Percentiles rank a stretch among this genome's conserved stretches.
These are phyloP conservation scores for Varanus salvator DNA, from an alignment of 2,113 vertebrate species.

Conservation along the genomic window DNA sequence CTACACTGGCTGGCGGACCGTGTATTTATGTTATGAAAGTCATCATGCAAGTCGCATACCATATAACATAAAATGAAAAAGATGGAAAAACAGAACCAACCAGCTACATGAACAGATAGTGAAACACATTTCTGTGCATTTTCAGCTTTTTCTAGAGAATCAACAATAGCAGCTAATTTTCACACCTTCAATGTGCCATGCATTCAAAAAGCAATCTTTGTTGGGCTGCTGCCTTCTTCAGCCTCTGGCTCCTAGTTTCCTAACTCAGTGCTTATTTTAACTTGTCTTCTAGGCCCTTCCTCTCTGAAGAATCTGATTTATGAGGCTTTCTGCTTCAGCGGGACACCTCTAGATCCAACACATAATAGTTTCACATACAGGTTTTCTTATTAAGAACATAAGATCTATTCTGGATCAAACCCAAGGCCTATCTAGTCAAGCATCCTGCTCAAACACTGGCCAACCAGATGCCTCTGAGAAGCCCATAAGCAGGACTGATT, in stretches of 20 bases:
- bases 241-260: background rate
- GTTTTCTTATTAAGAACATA: background rate
- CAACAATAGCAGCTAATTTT: background rate
- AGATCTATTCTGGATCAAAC: background rate
- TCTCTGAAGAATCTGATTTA: background rate
- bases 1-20: background rate
- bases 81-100: background rate
- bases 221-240: background rate
- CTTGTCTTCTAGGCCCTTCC: background rate
- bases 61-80: background rate
- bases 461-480: background rate
- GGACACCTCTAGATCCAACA: background rate
- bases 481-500: background rate
- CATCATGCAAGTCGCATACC: background rate
- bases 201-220: background rate
- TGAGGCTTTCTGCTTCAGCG: background rate
- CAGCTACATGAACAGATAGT: background rate
- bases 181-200: background rate
- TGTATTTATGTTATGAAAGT: background rate
- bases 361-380: background rate
- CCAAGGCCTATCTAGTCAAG: too few relatives aligned
- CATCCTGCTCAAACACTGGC: background rate
- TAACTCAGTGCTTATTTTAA: too few relatives aligned
- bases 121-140: background rate
- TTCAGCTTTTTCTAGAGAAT: background rate